A percentile compares a stretch with the other conserved stretches of the same genome.
Evolutionary conservation across 2,113 vertebrate species (phyloP).

Genomic region (Alaudala cheleensis): DNA sequence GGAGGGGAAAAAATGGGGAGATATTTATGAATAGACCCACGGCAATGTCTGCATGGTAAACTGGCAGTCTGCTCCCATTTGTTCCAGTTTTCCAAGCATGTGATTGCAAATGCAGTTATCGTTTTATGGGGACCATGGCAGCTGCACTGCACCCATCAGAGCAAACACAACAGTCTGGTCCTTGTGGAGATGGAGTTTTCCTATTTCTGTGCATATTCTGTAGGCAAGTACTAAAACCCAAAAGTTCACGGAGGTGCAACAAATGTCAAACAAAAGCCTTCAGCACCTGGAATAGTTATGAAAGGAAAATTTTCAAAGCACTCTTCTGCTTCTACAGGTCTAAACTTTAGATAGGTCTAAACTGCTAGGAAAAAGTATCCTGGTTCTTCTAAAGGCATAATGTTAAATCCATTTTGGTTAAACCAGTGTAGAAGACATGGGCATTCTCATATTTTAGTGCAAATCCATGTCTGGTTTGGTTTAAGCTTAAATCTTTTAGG

Average conservation of each 20-base stretch:
- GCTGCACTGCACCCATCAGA: background rate
- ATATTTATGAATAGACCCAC: background rate
- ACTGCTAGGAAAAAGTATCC: background rate
- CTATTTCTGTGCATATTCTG: background rate
- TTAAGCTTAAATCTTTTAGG: background rate
- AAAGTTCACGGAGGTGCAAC: background rate
- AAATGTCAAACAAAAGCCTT: background rate
- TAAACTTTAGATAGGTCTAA: background rate
- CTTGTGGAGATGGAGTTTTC: background rate
- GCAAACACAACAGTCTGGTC: background rate
- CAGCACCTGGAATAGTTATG: background rate
- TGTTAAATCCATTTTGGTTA: background rate
- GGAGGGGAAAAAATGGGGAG: background rate
- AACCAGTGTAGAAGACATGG: background rate
- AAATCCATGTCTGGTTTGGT: background rate
- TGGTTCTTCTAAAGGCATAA: background rate
- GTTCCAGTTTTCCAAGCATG: background rate
- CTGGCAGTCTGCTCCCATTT: background rate
- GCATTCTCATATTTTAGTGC: background rate
- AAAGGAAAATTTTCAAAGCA: background rate
- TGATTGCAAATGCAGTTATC: background rate
- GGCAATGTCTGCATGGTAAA: background rate
- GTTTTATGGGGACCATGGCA: background rate
- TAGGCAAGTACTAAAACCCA: background rate
- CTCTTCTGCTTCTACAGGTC: background rate